Percentiles rank a stretch among this genome's conserved stretches.
phyloP scores from a whole-genome alignment of 1,140 invertebrate species.

The Phenacoccus solenopsis region DNA sequence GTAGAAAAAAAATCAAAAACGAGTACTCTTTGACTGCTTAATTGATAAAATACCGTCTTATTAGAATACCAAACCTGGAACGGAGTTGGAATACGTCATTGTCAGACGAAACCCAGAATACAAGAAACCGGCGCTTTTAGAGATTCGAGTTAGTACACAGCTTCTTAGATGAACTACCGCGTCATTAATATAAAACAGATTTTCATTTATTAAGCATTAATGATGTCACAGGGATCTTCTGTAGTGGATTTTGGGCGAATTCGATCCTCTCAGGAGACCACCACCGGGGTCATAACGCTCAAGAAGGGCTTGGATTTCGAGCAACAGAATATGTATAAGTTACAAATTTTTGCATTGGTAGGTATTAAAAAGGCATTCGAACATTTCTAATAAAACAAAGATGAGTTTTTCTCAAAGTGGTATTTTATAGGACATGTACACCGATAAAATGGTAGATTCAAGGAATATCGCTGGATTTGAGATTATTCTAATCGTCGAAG shows the following conservation, averaged over 20 bases:
- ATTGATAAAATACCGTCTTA: not conserved
- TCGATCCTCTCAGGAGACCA: conserved; percentile 27
- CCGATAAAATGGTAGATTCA: conserved; percentile 61
- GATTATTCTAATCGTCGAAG: conserved; percentile 64
- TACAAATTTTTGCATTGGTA: conserved; percentile 70
- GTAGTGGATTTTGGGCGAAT: conserved; percentile 32
- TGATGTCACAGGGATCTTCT: conserved; percentile 41
- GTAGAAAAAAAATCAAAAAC: no score
- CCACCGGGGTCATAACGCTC: conserved; percentile 27
- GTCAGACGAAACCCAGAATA: conserved; percentile 61
- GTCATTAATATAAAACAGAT: not conserved
- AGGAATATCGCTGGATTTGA: conserved; percentile 70
- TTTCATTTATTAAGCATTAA: no score
- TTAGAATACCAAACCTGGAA: conserved; percentile 61
- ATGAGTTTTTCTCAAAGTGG: no score
- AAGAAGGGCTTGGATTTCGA: conserved; percentile 64
- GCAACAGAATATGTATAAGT: conserved; percentile 65
- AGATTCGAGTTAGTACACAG: conserved; percentile 51
- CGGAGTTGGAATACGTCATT: conserved; percentile 64
- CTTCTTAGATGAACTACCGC: not conserved
- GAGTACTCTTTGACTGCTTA: not conserved
- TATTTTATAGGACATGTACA: conserved; percentile 61
- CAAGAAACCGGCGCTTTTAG: conserved; percentile 60
- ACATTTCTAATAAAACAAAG: no score
- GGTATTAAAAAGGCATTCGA: no score